phyloP scores from a whole-genome alignment of 2,888 invertebrate species.

The Leucophora obtusa region DNA sequence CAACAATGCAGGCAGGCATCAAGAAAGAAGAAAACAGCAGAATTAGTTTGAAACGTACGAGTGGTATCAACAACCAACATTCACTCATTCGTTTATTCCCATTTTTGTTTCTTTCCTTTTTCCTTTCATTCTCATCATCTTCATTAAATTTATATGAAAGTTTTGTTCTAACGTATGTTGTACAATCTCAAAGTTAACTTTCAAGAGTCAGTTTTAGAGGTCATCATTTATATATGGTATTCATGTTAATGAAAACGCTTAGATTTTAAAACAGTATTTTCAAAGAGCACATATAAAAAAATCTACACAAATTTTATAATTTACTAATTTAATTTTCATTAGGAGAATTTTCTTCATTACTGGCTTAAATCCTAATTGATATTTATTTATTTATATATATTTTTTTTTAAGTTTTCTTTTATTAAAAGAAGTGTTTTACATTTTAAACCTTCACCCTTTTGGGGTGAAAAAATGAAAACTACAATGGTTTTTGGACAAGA shows the following conservation, averaged over 20 bases:
- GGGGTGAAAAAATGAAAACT: background rate
- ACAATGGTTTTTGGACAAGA: background rate
- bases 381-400: too few relatives aligned
- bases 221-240: constrained; percentile 9
- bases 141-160: constrained; percentile 10
- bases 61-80: constrained; percentile 14
- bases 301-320: background rate
- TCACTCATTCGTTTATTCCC: constrained; percentile 7
- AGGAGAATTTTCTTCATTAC: background rate
- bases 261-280: background rate
- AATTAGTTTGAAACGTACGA: constrained; percentile 17
- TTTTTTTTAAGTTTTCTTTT: constrained; percentile 1
- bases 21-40: constrained; percentile 20
- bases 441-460: constrained; percentile 15
- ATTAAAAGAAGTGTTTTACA: constrained; percentile 26
- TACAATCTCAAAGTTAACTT: constrained; percentile 5
- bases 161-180: background rate
- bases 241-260: background rate
- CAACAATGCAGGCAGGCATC: constrained; percentile 42
- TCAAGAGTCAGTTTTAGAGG: constrained; percentile 7
- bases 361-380: constrained; percentile 7
- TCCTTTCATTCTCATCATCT: constrained; percentile 1
- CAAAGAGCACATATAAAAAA: background rate
- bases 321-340: background rate
- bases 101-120: background rate